Base-by-base conservation (phyloP, 2,888 invertebrate species). In the Ennomos quercinarius region DNA sequence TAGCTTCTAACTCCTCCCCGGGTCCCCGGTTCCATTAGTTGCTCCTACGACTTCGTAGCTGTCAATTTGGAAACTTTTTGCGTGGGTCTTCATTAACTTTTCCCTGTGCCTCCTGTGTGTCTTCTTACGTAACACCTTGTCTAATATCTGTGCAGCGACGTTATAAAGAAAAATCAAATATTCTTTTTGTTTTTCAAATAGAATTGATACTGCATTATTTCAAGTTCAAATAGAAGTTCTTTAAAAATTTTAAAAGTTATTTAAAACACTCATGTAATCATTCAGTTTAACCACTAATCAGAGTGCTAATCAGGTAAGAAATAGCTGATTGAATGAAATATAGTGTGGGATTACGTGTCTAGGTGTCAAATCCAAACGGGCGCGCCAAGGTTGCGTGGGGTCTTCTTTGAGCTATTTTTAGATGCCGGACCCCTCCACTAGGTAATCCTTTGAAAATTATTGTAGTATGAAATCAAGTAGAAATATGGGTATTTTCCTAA, bases 381-480 rank as follows among this genome's bases (percentile, higher is more conserved):
- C 42, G 46, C 42, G 36, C 10, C 59, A 55, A 55, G 54, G 55
- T 50, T 36, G 54, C 13, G 42, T 38, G 42, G 59, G 49, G 37
- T 27, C 40, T 53, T 47, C 54, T 55, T 50, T 55, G 54, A 37
- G 59, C 42, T 60, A 60, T 60, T 44, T 60, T 42, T 60, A 51
- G 50, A 11, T 10, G 42, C 40, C 37, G 44, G 54, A 51, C 59
- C 59, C 59, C 50, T 55, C 38, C 36, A 41, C 44, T 37, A 8
- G 38, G 10, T 46, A 55, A 50, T 54, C 50, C 54, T 60, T 60
- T 54, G 50, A 49, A 54, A 50, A 42, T 50, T 46, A 34, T 51
- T 49, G 39, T 35, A 52, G 39, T 46, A 13, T 27, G 46, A 47
- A 48, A 57, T 52, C 40, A 47, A 36, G 38, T 37, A 27, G 17